A percentile compares a stretch with the other conserved stretches of the same genome.
phyloP scores from a whole-genome alignment of 2,888 invertebrate species.

The Oscheius sp. region DNA sequence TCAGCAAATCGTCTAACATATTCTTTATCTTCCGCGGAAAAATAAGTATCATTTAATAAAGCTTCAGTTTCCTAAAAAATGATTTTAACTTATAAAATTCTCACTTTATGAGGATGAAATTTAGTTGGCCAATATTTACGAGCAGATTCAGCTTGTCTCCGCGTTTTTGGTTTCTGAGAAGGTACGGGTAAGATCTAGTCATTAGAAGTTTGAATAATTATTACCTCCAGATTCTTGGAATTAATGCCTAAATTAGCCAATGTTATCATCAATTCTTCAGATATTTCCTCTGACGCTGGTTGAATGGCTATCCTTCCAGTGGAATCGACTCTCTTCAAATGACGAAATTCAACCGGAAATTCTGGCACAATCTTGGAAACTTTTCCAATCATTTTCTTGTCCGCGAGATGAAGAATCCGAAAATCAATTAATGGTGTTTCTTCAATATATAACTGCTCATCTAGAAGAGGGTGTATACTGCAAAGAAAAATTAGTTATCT shows the following conservation, averaged over 20 bases:
- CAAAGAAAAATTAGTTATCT: too few species aligned
- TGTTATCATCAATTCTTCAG: not conserved
- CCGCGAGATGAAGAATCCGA: not conserved
- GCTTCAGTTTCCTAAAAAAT: constrained; percentile 29
- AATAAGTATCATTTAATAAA: constrained; percentile 31
- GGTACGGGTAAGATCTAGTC: constrained; percentile 27
- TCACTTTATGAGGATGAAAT: constrained; percentile 28
- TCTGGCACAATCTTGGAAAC: constrained; percentile 7
- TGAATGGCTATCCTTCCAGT: constrained; percentile 13
- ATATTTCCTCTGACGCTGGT: not conserved
- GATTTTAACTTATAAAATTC: not conserved
- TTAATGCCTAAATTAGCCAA: not conserved
- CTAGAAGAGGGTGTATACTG: too few species aligned
- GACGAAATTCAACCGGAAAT: constrained; percentile 4
- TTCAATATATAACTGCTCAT: too few species aligned
- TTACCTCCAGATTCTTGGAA: constrained; percentile 3
- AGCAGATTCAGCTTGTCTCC: constrained; percentile 27
- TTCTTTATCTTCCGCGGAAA: constrained; percentile 5
- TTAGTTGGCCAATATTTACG: constrained; percentile 22
- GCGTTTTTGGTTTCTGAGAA: constrained; percentile 9
- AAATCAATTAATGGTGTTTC: constrained; percentile 14
- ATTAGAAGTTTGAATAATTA: not conserved
- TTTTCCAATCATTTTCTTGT: constrained; percentile 24
- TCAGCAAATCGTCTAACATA: constrained; percentile 32
- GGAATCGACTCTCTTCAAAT: constrained; percentile 27